phyloP scores from a whole-genome alignment of 1,140 invertebrate species.

The Elymnias hypermnestra region DNA sequence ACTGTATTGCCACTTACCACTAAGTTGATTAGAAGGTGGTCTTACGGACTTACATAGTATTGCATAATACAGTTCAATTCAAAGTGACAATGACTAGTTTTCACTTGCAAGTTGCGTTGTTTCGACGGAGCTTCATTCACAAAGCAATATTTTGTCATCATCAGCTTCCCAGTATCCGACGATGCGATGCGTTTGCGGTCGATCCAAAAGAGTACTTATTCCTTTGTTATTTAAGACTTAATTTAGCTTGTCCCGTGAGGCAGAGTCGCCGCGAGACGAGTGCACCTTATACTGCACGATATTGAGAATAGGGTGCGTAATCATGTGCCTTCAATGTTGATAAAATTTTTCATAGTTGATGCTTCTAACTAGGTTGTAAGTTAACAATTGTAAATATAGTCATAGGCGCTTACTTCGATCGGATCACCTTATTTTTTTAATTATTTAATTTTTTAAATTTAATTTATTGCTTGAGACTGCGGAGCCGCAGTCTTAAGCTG shows the following conservation, averaged over 20 bases:
- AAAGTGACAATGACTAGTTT: slow-evolving; percentile 31
- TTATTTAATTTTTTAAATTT: slow-evolving; percentile 69
- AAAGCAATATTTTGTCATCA: too few species aligned
- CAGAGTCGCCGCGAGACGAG: slow-evolving; percentile 47
- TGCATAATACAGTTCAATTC: slow-evolving; percentile 20
- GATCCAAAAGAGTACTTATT: slow-evolving; percentile 52
- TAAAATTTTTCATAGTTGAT: slow-evolving; percentile 73
- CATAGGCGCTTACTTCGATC: slow-evolving; percentile 49
- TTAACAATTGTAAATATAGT: slow-evolving; percentile 70
- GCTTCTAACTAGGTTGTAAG: slow-evolving; percentile 69
- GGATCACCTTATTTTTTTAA: slow-evolving; percentile 69
- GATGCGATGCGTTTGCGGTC: slow-evolving; percentile 17
- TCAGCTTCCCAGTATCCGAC: too few species aligned
- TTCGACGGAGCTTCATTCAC: not conserved
- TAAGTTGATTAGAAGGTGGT: too few species aligned
- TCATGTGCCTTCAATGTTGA: slow-evolving; percentile 74
- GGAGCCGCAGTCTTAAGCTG: slow-evolving; percentile 2
- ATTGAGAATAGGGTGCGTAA: slow-evolving; percentile 69
- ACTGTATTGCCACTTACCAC: too few species aligned
- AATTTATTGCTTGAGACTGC: slow-evolving; percentile 59
- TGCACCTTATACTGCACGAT: slow-evolving; percentile 53
- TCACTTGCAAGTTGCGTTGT: slow-evolving; percentile 10
- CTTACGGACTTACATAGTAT: too few species aligned
- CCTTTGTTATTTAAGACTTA: slow-evolving; percentile 44
- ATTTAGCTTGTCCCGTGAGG: slow-evolving; percentile 50